Evolutionary conservation across 2,888 invertebrate species (phyloP).

Genomic region (Synergus itoensis): DNA sequence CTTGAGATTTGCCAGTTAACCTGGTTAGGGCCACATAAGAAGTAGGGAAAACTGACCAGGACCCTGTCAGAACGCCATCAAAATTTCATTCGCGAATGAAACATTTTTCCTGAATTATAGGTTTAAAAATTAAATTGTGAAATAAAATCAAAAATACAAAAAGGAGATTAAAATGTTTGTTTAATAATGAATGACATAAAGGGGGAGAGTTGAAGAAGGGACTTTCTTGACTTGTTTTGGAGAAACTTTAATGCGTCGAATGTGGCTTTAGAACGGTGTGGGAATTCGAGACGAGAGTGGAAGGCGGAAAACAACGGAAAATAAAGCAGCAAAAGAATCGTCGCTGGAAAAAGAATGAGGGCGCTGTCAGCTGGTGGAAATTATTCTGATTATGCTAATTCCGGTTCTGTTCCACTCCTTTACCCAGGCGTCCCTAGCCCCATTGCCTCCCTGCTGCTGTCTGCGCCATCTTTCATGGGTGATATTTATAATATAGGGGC

Average conservation of each 20-base stretch:
- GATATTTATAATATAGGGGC: conserved; percentile 78
- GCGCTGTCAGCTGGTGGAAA: conserved; percentile 82
- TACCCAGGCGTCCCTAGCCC: conserved; percentile 72
- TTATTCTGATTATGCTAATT: conserved; percentile 84
- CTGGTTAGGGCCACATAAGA: too few species aligned
- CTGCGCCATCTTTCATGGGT: conserved; percentile 78
- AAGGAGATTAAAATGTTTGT: conserved; percentile 3
- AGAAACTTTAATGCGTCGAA: conserved; percentile 57
- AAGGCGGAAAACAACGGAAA: conserved; percentile 75
- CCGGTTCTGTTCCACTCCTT: conserved; percentile 80
- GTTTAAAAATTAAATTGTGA: not conserved
- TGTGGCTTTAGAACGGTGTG: conserved; percentile 62
- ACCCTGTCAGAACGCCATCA: too few species aligned
- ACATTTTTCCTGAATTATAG: not conserved
- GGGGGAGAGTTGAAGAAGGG: conserved; percentile 39
- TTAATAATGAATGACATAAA: not conserved
- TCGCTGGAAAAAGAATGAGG: conserved; percentile 80
- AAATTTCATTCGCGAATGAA: too few species aligned
- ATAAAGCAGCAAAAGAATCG: conserved; percentile 77
- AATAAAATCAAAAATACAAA: not conserved
- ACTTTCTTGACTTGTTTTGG: conserved; percentile 57
- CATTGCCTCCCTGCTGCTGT: conserved; percentile 76
- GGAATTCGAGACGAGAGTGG: conserved; percentile 68
- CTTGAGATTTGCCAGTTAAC: too few species aligned
- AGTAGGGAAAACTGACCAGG: too few species aligned